These are phyloP conservation scores for Drosophila hawaiiensis DNA, from an alignment of 2,888 invertebrate genomes.

Conservation along the genomic window DNA sequence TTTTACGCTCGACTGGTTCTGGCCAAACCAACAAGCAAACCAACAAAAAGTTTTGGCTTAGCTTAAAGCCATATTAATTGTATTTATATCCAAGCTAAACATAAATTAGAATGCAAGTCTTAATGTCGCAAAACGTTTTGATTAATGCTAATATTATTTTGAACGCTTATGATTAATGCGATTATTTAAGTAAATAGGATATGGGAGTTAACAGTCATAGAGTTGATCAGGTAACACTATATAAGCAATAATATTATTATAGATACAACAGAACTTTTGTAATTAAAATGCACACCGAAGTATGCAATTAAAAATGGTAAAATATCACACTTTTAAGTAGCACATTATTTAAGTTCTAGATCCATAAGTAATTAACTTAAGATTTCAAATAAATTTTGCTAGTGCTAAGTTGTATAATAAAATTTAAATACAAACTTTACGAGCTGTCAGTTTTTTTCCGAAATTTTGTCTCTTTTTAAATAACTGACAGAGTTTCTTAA, in stretches of 20 bases:
- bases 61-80: constrained; percentile 57
- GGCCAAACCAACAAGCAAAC: neutral
- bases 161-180: constrained; percentile 51
- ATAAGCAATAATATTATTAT: neutral
- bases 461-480: neutral
- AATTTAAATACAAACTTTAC: constrained; percentile 4
- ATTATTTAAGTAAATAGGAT: neutral
- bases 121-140: constrained; percentile 30
- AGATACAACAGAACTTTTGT: constrained; percentile 19
- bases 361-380: neutral
- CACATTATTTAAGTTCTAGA: neutral
- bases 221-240: neutral
- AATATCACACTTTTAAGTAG: neutral
- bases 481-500: neutral
- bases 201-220: neutral
- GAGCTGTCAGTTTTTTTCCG: neutral
- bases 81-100: constrained; percentile 54
- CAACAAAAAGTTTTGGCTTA: constrained; percentile 4
- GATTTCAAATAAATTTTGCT: neutral
- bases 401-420: neutral
- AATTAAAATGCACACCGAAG: constrained; percentile 11
- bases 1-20: constrained; percentile 53
- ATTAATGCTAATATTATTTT: constrained; percentile 55
- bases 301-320: constrained; percentile 31
- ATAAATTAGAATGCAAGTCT: constrained; percentile 66